Percentiles rank a stretch among this genome's conserved stretches.
Conservation (phyloP, 1,140 invertebrate species). For the Bombus cullumanus region DNA sequence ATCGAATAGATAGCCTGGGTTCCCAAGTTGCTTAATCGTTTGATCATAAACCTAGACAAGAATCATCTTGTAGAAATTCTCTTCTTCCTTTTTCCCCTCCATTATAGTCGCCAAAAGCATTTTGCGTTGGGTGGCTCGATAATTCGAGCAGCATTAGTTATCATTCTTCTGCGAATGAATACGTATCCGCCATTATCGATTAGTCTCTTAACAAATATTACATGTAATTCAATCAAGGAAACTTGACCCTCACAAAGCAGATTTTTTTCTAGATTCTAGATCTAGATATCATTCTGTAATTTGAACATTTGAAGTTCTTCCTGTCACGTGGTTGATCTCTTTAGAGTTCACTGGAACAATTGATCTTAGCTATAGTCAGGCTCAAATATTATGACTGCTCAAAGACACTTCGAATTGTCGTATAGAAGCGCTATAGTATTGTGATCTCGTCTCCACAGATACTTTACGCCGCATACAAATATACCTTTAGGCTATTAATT, state of each 20-base stretch:
- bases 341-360: neutral
- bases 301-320: neutral
- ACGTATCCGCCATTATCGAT: neutral
- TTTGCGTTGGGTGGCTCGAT: neutral
- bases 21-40: slow-evolving; percentile 2
- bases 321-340: neutral
- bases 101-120: neutral
- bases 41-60: neutral
- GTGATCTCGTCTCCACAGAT: neutral
- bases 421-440: neutral
- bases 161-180: neutral
- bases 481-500: too few species aligned
- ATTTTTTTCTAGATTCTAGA: neutral
- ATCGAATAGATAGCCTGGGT: slow-evolving; percentile 1
- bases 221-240: neutral
- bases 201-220: neutral
- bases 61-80: slow-evolving; percentile 9
- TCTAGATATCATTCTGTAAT: neutral
- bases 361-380: neutral
- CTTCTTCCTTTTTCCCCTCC: neutral
- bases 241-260: neutral
- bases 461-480: neutral
- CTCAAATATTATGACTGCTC: neutral
- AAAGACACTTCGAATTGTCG: neutral
- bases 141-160: neutral